Evolutionary conservation across 2,113 vertebrate species (phyloP), one percentile per base, ranked within the genome.

Genomic region (Onychostoma macrolepis): DNA sequence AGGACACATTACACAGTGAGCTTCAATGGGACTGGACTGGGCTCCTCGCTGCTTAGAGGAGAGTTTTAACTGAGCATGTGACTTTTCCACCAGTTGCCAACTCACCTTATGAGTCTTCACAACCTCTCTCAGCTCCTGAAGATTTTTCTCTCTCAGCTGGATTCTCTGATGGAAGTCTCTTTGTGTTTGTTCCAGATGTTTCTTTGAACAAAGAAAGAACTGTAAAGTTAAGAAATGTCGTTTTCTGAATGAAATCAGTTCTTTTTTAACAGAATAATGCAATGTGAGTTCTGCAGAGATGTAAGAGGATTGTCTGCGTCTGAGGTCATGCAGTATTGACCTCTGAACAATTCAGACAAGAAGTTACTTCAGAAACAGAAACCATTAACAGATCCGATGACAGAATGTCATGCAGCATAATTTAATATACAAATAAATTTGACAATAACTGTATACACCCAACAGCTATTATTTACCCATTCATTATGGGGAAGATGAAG

Each of bases 71-170:
- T 12, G n/a, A 17, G 1, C 12, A 33, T 67, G 4, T 6, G 30
- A 67, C 13, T 7, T 33, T 67, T 67, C 28, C 28, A 30, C 12
- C 12, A 17, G 26, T 7, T 5, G 33, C 41, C 43, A 81, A 67
- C 56, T 77, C 36, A 87, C 86, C 80, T 77, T 50, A 38, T 65
- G 43, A 67, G 30, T 36, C 15, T 56, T 43, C 43, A 87, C 26
- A 19, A 67, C 43, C 17, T 77, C 24, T 36, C 21, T 83, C n/a
- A 87, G 56, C 58, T 77, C 56, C 15, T 77, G 56, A 36, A 77
- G n/a, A 36, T 77, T n/a, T 12, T 53, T 43, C 71, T 41, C 72
- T 50, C 30, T 33, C 61, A 69, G 56, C 30, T 38, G 28, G 19
- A 87, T 76, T 53, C 4, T 83, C 36, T 48, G 50, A 28, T 63